A percentile compares a stretch with the other conserved stretches of the same genome.
phyloP scores from a whole-genome alignment of 2,797 vertebrate species.

The Capromys pilorides region DNA sequence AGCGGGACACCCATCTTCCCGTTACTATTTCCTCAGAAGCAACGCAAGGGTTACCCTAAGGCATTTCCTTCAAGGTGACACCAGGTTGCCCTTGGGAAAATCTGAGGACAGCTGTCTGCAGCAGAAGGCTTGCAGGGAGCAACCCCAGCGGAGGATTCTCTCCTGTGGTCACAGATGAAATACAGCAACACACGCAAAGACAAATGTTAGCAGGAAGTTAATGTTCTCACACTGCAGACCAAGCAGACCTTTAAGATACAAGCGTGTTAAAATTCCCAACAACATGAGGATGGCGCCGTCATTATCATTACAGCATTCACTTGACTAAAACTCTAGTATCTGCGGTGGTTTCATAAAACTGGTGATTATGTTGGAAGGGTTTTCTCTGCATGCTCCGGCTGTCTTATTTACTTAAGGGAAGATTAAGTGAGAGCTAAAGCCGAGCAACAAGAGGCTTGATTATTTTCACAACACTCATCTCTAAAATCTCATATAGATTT shows the following conservation, averaged over 20 bases:
- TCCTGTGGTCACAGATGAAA: not conserved
- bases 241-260: not conserved
- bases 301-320: not conserved
- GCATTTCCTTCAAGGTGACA: not conserved
- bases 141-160: not conserved
- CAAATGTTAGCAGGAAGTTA: not conserved
- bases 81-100: not conserved
- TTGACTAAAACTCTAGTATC: constrained; percentile 34
- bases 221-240: not conserved
- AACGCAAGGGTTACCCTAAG: not conserved
- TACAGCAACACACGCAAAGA: not conserved
- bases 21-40: not conserved
- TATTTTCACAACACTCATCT: constrained; percentile 51
- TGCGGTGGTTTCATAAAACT: not conserved
- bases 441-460: not conserved
- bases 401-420: constrained; percentile 2
- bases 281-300: not conserved
- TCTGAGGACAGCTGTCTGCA: not conserved
- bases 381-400: not conserved
- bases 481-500: not conserved
- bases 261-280: not conserved
- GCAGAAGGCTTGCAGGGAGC: not conserved
- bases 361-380: constrained; percentile 31
- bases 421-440: constrained; percentile 41
- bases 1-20: accelerated